Evolutionary conservation across 2,113 vertebrate species (phyloP).

Genomic region (Labrus mixtus): DNA sequence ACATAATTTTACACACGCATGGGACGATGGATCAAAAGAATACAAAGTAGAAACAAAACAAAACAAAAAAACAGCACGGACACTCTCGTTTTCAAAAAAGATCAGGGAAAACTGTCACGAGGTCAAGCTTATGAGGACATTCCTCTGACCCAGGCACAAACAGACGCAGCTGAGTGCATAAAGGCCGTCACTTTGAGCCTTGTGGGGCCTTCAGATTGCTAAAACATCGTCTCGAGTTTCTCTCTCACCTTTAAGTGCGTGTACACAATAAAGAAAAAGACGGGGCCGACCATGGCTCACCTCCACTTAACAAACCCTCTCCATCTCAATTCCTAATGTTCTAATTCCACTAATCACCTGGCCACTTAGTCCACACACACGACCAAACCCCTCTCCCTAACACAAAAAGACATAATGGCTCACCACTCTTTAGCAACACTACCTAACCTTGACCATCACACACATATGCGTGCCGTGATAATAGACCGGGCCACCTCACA

Average conservation of each 20-base stretch:
- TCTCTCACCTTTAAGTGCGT: constrained; percentile 4
- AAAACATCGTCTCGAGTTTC: constrained; percentile 32
- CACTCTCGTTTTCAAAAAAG: constrained; percentile 76
- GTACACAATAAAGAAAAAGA: constrained; percentile 39
- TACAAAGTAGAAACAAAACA: constrained; percentile 37
- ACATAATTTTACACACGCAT: constrained; percentile 33
- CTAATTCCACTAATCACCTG: constrained; percentile 75
- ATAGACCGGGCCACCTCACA: constrained; percentile 73
- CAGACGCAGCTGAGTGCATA: constrained; percentile 8
- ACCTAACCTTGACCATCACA: constrained; percentile 80
- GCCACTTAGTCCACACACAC: constrained; percentile 63
- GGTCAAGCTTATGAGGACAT: constrained; percentile 85
- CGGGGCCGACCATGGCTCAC: constrained; percentile 44
- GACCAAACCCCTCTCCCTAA: constrained; percentile 46
- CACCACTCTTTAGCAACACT: constrained; percentile 76
- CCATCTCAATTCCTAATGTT: constrained; percentile 77
- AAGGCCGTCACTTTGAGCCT: constrained; percentile 5
- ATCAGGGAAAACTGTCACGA: constrained; percentile 91
- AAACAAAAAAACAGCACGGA: constrained; percentile 33
- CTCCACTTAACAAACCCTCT: constrained; percentile 72
- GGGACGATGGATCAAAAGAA: constrained; percentile 36
- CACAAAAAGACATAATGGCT: constrained; percentile 74
- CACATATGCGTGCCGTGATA: constrained; percentile 56
- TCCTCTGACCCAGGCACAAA: constrained; percentile 18
- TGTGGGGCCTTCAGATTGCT: constrained; percentile 25